Percentiles rank a stretch among this genome's conserved stretches.
Evolutionary conservation across 1,140 invertebrate genomes (phyloP).

Genomic region (Drosophila nikananu): DNA sequence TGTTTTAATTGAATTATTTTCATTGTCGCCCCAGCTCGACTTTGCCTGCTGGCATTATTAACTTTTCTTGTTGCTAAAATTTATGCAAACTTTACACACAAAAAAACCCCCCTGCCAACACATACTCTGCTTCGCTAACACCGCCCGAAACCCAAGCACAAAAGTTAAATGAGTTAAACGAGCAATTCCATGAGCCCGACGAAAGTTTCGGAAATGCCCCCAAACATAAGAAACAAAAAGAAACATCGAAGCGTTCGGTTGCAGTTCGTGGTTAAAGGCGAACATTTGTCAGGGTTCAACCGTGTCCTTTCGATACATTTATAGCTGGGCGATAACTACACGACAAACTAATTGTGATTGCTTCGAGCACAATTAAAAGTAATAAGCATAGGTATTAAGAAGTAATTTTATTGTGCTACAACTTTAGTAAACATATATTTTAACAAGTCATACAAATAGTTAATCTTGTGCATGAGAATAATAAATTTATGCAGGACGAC

Average conservation of each 20-base stretch:
- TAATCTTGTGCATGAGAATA: background rate
- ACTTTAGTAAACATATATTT: too few relatives aligned
- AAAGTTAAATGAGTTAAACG: constrained; percentile 85
- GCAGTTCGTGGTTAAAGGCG: background rate
- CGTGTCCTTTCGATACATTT: background rate
- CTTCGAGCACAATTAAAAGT: background rate
- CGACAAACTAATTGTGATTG: background rate
- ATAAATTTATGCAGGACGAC: background rate
- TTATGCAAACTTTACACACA: constrained; percentile 79
- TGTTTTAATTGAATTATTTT: constrained; percentile 85
- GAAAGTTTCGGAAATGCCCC: constrained; percentile 70
- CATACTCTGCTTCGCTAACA: constrained; percentile 7
- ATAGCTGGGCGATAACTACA: background rate
- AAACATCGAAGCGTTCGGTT: constrained; percentile 22
- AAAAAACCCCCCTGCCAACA: constrained; percentile 42
- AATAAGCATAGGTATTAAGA: background rate
- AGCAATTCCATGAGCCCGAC: constrained; percentile 79
- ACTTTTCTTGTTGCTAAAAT: constrained; percentile 79
- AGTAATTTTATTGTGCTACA: background rate
- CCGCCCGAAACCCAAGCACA: constrained; percentile 46
- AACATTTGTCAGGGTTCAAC: constrained; percentile 9
- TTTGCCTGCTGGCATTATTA: constrained; percentile 70
- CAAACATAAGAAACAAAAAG: constrained; percentile 38
- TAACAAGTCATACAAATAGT: background rate
- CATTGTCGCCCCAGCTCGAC: constrained; percentile 74